Base-by-base conservation (phyloP, 2,888 invertebrate genomes). In the Branchipolynoe longqiensis region DNA sequence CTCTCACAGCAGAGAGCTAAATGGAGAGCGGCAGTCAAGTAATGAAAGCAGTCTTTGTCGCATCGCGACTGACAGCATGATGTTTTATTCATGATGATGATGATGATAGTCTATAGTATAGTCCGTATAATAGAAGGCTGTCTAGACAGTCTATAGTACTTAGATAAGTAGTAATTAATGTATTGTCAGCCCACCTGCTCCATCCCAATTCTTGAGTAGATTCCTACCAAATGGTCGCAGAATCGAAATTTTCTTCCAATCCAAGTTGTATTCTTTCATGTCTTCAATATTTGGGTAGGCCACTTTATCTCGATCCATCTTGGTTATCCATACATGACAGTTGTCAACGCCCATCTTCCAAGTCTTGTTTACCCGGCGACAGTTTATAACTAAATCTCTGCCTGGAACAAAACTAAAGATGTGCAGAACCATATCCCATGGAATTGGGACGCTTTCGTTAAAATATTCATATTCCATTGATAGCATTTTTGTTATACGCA, bases 321-420 rank as follows among this genome's bases (percentile, higher is more conserved):
- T 69, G 18, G 3, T 69, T 3, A 69, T 69, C 69, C 69, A 69
- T 22, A 69, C 12, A n/a, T 69, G 69, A 22, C 69, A 69, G 38
- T 69, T 38, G 38, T 69, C 69, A 4, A 69, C 69, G 4, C 36
- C 69, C 18, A 22, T n/a, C 69, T 38, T 69, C 36, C 33, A 69
- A 3, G 36, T 69, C 33, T 14, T n/a, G 38, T 69, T 69, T 1
- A 69, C 69, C 1, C 33, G 69, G 22, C 69, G 69, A 69, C 69
- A 69, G 18, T 69, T 69, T 3, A 8, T 1, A 1, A 69, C 38
- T 14, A 69, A 22, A 36, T 69, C 69, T 33, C 38, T 69, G 1
- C 69, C 69, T 33, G 69, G 69, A 0, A 69, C 69, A 69, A 69
- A 69, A 69, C 69, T 69, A 38, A 69, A 38, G 18, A 69, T 69